Percentiles rank a stretch among this genome's conserved stretches.
Evolutionary conservation across 2,888 invertebrate species (phyloP).

Genomic region (Protodeltote pygarga): DNA sequence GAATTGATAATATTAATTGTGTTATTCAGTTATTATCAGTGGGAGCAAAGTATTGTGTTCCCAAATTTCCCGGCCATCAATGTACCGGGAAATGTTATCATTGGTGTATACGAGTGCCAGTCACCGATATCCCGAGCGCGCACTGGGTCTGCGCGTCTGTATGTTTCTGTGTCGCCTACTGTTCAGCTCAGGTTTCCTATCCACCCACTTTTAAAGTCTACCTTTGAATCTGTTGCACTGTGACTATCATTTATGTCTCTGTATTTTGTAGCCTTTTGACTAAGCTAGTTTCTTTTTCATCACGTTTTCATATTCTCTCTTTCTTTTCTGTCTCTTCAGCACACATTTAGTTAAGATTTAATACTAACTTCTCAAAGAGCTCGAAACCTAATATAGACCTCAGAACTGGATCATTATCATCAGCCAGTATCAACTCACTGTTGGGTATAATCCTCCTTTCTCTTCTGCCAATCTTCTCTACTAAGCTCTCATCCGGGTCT

Average conservation of each 20-base stretch:
- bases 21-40: neutral
- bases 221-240: neutral
- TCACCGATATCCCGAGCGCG: conserved; percentile 42
- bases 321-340: no score
- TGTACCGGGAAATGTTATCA: conserved; percentile 36
- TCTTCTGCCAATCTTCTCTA: no score
- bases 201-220: conserved; percentile 38
- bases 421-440: no score
- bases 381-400: no score
- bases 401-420: no score
- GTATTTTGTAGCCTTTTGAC: no score
- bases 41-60: conserved; percentile 17
- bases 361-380: no score
- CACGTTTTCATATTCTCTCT: no score
- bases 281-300: no score
- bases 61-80: conserved; percentile 28
- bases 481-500: no score
- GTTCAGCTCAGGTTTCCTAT: conserved; percentile 27
- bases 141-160: conserved; percentile 18
- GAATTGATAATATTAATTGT: conserved; percentile 2
- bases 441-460: no score
- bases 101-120: conserved; percentile 27
- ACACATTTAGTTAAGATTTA: no score
- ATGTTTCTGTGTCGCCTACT: conserved; percentile 17
- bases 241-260: neutral